Conservation (phyloP, 2,113 vertebrate species). For the Thermophis baileyi region DNA sequence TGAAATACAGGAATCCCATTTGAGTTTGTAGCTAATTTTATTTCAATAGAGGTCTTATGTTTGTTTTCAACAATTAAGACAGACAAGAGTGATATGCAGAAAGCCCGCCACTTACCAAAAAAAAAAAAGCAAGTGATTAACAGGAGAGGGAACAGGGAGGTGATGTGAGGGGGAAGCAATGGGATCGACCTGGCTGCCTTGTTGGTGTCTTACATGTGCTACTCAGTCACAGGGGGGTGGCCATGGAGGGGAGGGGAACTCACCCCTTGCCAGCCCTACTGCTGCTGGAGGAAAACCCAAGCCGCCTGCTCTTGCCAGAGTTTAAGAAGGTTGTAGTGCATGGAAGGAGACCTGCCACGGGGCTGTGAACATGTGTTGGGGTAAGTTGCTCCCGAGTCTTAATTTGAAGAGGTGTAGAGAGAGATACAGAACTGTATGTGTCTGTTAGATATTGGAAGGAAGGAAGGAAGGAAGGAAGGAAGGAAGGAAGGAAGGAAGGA, state of each 20-base stretch:
- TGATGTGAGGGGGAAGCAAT: conserved; percentile 12
- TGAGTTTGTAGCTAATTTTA: not conserved
- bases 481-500: not conserved
- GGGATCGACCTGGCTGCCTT: conserved; percentile 27
- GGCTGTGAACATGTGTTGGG: conserved; percentile 34
- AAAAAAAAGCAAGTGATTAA: not conserved
- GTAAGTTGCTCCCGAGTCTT: conserved; percentile 57
- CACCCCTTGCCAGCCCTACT: conserved; percentile 19
- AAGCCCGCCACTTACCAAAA: not conserved
- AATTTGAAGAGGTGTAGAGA: not conserved
- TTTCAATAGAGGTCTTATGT: not conserved
- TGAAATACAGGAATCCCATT: not conserved
- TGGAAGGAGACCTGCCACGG: conserved; percentile 27
- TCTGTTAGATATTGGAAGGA: not conserved
- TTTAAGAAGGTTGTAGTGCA: conserved; percentile 23
- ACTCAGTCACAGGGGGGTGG: not conserved
- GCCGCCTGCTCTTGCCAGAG: conserved; percentile 29
- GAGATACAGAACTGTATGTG: not conserved
- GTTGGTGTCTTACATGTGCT: conserved; percentile 10
- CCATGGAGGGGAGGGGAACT: not conserved
- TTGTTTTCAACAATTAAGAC: conserved; percentile 42
- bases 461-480: not conserved
- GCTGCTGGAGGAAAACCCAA: conserved; percentile 27
- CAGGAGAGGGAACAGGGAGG: conserved; percentile 18
- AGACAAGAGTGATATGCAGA: conserved; percentile 24